phyloP scores from a whole-genome alignment of 1,140 invertebrate genomes.

The Berghia stephanieae region DNA sequence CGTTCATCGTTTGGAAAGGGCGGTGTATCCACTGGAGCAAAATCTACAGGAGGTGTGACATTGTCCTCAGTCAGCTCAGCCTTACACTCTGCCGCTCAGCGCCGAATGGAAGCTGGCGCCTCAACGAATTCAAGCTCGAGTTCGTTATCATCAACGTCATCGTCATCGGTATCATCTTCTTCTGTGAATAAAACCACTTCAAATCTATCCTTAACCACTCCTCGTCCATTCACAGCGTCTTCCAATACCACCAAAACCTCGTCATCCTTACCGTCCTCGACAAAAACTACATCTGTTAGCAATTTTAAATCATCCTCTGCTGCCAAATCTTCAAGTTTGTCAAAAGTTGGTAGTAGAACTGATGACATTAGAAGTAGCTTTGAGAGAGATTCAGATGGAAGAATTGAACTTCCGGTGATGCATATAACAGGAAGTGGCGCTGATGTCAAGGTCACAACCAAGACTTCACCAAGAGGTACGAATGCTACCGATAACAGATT shows the following conservation, averaged over 20 bases:
- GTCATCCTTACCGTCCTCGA: background rate
- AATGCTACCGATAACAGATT: too few species aligned
- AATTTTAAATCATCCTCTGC: conserved; percentile 22
- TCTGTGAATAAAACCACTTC: background rate
- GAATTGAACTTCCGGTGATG: conserved; percentile 25
- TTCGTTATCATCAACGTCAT: background rate
- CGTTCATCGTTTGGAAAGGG: background rate
- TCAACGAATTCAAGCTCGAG: background rate
- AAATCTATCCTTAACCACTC: conserved; percentile 16
- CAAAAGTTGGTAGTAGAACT: background rate
- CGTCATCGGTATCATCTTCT: background rate
- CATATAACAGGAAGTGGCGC: conserved; percentile 17
- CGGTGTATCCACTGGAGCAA: background rate
- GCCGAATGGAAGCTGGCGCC: too few species aligned
- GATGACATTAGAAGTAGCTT: conserved; percentile 13
- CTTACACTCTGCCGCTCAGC: conserved; percentile 26
- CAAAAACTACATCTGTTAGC: background rate
- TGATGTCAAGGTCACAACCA: conserved; percentile 24
- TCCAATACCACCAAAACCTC: background rate
- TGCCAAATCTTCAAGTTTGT: background rate
- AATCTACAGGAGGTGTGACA: conserved; percentile 1
- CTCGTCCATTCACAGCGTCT: conserved; percentile 19
- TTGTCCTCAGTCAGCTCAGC: conserved; percentile 24
- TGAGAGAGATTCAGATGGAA: conserved; percentile 21
- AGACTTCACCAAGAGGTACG: too few species aligned